A percentile compares a stretch with the other conserved stretches of the same genome.
phyloP scores from a whole-genome alignment of 2,888 invertebrate genomes.

The Agriopis marginaria region DNA sequence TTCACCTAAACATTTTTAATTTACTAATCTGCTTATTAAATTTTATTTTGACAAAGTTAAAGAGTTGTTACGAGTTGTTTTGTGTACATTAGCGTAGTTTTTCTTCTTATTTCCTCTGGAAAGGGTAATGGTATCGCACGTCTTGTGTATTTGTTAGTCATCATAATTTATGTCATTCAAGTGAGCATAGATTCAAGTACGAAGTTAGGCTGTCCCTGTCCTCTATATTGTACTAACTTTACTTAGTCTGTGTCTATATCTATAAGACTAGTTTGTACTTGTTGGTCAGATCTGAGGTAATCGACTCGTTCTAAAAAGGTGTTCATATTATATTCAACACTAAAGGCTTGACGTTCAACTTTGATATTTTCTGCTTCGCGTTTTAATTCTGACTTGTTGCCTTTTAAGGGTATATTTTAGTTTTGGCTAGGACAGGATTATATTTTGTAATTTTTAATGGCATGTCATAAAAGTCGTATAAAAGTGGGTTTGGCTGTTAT shows the following conservation, averaged over 20 bases:
- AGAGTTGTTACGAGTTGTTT: too few relatives aligned
- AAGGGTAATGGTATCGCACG: too few relatives aligned
- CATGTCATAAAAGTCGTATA: constrained; percentile 8
- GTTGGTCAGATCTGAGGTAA: constrained; percentile 48
- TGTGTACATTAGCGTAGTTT: too few relatives aligned
- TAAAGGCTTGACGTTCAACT: constrained; percentile 33
- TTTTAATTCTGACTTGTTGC: constrained; percentile 14
- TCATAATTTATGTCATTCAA: not conserved
- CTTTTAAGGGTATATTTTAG: constrained; percentile 23
- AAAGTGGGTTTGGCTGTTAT: constrained; percentile 5
- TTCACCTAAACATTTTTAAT: too few relatives aligned
- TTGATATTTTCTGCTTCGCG: constrained; percentile 33
- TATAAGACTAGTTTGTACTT: constrained; percentile 57
- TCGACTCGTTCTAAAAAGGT: constrained; percentile 59
- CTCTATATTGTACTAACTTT: too few relatives aligned
- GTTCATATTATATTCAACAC: constrained; percentile 43
- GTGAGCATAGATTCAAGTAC: not conserved
- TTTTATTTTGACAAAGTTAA: too few relatives aligned
- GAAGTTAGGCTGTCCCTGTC: constrained; percentile 49
- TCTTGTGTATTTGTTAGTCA: too few relatives aligned
- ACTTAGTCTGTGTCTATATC: too few relatives aligned
- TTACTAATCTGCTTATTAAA: too few relatives aligned
- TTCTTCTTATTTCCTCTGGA: too few relatives aligned
- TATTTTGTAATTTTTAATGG: not conserved
- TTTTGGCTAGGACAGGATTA: constrained; percentile 20